Conservation (phyloP, 2,888 invertebrate species). For the Meliscaeva auricollis region DNA sequence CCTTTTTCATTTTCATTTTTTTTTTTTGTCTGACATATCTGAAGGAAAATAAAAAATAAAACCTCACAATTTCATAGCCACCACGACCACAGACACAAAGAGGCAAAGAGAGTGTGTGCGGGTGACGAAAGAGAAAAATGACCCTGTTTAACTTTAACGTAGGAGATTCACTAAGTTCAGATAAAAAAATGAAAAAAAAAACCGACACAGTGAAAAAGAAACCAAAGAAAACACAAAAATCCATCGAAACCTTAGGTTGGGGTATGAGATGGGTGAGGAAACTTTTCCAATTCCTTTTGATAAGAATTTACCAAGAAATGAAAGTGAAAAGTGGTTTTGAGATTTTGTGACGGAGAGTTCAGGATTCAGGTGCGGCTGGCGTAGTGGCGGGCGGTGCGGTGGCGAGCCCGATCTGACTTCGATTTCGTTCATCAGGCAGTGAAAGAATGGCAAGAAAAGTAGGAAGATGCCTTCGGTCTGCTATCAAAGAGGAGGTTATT, state of each 20-base stretch:
- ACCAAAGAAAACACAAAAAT: conserved; percentile 5
- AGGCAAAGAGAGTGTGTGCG: conserved; percentile 15
- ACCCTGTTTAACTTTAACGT: conserved; percentile 63
- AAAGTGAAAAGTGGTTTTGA: conserved; percentile 70
- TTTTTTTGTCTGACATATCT: background rate
- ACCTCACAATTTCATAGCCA: conserved; percentile 29
- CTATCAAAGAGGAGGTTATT: background rate
- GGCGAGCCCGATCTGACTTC: background rate
- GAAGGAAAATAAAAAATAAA: conserved; percentile 38
- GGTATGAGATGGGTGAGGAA: conserved; percentile 24
- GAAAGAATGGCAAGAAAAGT: background rate
- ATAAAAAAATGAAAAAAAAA: conserved; percentile 34
- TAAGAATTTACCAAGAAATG: conserved; percentile 63
- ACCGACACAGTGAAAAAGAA: conserved; percentile 32
- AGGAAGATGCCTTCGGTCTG: conserved; percentile 14
- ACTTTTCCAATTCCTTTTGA: conserved; percentile 68
- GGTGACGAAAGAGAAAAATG: conserved; percentile 63
- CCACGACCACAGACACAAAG: background rate
- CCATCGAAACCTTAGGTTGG: background rate
- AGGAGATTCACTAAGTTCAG: conserved; percentile 44
- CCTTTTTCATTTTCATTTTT: conserved; percentile 4
- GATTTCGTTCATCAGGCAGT: background rate
- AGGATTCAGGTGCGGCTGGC: conserved; percentile 46
- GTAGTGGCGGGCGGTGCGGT: conserved; percentile 22
- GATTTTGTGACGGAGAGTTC: conserved; percentile 25